Base-by-base conservation (phyloP, 2,113 vertebrate genomes). In the Ictidomys tridecemlineatus region DNA sequence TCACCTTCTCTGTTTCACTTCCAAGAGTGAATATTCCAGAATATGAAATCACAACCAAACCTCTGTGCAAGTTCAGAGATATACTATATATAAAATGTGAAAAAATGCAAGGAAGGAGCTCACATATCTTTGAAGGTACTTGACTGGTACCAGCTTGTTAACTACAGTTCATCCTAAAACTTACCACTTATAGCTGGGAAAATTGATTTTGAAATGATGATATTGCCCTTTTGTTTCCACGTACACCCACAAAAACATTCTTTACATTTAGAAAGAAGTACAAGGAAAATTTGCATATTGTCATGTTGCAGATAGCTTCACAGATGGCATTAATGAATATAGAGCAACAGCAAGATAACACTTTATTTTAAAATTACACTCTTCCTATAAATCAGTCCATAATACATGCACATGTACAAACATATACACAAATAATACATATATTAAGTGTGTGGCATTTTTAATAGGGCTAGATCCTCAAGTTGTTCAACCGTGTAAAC, bases 261-360 rank as follows among this genome's bases (percentile, higher is more conserved):
- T 86, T 87, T 93, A 79, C 69, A 93, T 91, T 92, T 80, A 94
- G 53, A 79, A 87, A 78, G 34, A 95, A 79, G 67, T 58, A 58
- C 85, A 73, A 93, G 51, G 56, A 70, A 93, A 93, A 77, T 76
- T 85, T 89, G 63, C 69, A 76, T 85, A 45, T 67, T 63, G 48
- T 65, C 89, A 79, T 73, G 73, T 61, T 73, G 63, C 78, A 87
- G 90, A 85, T 10, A 84, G 56, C 85, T 74, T 61, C 82, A 85
- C 93, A 96, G 91, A 93, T 82, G 86, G 85, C 77, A 78, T 76
- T 65, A 76, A 67, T 83, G 74, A 83, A 16, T 82, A 20, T 37
- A 20, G n/a, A 51, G 48, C 14, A 67, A 93, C 82, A 82, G 18
- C 39, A 56, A 93, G 82, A 78, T 85, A 70, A 85, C 26, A 76